Evolutionary conservation across 2,797 vertebrate species (phyloP), one percentile per base, ranked within the genome.

Genomic region (Spea hammondii): DNA sequence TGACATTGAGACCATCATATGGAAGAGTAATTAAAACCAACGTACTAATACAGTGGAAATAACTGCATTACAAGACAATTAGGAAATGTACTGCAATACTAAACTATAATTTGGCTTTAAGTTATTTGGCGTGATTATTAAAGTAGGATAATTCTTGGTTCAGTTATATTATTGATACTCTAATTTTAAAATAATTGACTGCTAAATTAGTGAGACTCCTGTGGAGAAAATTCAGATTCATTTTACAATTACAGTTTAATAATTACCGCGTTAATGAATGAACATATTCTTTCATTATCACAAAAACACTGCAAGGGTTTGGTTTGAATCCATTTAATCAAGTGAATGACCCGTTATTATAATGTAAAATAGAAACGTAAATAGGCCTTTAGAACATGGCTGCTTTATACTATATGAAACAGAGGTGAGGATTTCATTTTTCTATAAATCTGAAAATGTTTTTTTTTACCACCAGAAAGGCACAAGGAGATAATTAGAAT

Each of bases 181-280:
- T 69, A 69, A 69, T 69, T 69, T 49, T 69, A 69, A 69, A 69
- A 17, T 69, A 69, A 51, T 69, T 69, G 67, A 69, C 67, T 9
- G 13, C 67, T 51, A 69, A 51, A 69, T 69, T 69, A 69, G 67
- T 5, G 32, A 53, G 67, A 69, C 13, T 69, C 67, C 49, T n/a
- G 67, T 69, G 67, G 67, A 69, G 67, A 69, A 53, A 69, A 69
- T 69, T 14, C 49, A 69, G 11, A 6, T 69, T 8, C 48, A 53
- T 69, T 69, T 14, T 69, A 69, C 67, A 51, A 69, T 53, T 53
- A 69, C 67, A 51, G 49, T 53, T 51, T 8, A 12, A 32, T 62
- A 62, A 62, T 17, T 10, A 62, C 2, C 1, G 14, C n/a, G 14
- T 62, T 14, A 62, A 62, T 6, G 32, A 62, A 17, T 62, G 59